Percentiles rank a stretch among this genome's conserved stretches.
These are phyloP conservation scores for Hydra vulgaris DNA, from an alignment of 30 jellyfish, hydroid and myxozoan genomes.

Conservation along the genomic window DNA sequence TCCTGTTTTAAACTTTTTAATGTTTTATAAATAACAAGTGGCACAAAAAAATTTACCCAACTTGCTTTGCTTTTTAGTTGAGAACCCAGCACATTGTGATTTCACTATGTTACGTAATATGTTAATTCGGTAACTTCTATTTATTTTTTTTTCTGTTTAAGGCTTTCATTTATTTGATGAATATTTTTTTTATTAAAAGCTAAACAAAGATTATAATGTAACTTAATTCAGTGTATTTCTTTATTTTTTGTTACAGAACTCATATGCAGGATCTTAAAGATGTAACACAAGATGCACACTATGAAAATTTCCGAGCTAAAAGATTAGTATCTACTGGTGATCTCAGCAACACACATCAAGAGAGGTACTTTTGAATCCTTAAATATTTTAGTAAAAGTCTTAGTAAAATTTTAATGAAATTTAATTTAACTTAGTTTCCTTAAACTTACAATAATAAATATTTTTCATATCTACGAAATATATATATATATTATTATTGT, in stretches of 20 bases:
- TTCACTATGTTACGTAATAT: conserved; percentile 89
- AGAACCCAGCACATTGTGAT: conserved; percentile 86
- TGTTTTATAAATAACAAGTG: too few relatives aligned
- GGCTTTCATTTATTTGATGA: background rate
- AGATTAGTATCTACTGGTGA: conserved; percentile 44
- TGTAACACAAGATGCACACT: conserved; percentile 89
- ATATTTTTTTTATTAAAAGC: background rate
- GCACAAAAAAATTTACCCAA: background rate
- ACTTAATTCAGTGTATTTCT: background rate
- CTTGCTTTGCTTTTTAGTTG: conserved; percentile 47
- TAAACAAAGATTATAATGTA: too few relatives aligned
- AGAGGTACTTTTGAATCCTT: conserved; percentile 52
- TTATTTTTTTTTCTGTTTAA: background rate
- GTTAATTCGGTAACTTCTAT: conserved; percentile 55
- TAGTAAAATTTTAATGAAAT: too few relatives aligned
- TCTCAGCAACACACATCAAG: background rate
- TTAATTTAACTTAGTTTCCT: background rate
- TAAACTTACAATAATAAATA: too few relatives aligned
- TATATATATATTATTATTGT: too few relatives aligned
- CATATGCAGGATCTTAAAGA: conserved; percentile 96
- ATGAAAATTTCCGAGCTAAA: conserved; percentile 90
- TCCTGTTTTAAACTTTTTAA: background rate
- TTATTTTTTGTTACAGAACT: conserved; percentile 47
- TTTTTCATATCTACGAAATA: too few relatives aligned
- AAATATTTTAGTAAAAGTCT: conserved; percentile 31